phyloP scores from a whole-genome alignment of 2,888 invertebrate genomes.

The Arge pagana region DNA sequence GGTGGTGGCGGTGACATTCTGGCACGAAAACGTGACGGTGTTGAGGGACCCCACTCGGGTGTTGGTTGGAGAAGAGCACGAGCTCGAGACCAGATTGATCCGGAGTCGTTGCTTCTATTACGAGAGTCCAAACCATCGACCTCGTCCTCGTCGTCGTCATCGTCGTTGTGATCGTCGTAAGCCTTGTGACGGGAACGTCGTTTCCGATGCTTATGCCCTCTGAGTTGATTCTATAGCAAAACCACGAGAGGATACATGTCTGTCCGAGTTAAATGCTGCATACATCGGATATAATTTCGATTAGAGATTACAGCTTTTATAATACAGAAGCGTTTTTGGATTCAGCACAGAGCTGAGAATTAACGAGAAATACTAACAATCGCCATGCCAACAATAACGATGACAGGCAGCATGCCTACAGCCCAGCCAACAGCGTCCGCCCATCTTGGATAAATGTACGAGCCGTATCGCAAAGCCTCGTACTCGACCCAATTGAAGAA shows the following conservation, averaged over 20 bases:
- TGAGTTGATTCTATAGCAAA: constrained; percentile 42
- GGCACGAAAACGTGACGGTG: constrained; percentile 49
- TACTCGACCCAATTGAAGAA: constrained; percentile 82
- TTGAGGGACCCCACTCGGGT: constrained; percentile 72
- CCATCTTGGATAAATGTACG: constrained; percentile 80
- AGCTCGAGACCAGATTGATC: constrained; percentile 52
- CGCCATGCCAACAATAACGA: constrained; percentile 63
- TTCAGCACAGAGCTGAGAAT: too few species aligned
- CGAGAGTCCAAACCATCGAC: constrained; percentile 24
- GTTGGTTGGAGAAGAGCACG: constrained; percentile 70
- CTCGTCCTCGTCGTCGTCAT: constrained; percentile 39
- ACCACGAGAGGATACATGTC: not conserved
- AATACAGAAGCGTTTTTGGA: too few species aligned
- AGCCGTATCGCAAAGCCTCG: constrained; percentile 72
- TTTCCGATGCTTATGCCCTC: constrained; percentile 31
- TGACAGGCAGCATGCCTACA: constrained; percentile 73
- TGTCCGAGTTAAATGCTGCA: too few species aligned
- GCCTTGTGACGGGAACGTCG: constrained; percentile 28
- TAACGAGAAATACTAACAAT: too few species aligned
- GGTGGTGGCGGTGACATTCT: constrained; percentile 39
- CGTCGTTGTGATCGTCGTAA: constrained; percentile 46
- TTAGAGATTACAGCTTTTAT: too few species aligned
- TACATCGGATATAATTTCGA: too few species aligned
- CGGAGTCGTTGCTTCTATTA: constrained; percentile 16
- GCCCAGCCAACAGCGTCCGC: constrained; percentile 79